Conservation (phyloP, 2,797 vertebrate species). For the Helostoma temminkii region DNA sequence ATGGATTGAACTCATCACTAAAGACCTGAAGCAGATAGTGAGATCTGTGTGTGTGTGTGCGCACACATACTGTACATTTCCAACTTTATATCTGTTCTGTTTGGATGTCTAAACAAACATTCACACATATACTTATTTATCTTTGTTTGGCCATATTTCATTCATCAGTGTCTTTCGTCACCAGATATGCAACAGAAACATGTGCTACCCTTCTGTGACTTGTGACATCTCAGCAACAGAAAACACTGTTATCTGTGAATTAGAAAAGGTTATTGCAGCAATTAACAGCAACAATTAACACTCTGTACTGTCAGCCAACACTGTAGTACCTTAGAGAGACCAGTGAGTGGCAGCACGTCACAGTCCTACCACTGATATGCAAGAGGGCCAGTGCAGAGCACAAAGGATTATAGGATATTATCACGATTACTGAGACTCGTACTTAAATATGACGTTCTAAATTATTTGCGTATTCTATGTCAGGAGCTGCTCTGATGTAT, state of each 20-base stretch:
- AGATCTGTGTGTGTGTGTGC: slow-evolving; percentile 27
- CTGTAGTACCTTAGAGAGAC: slow-evolving; percentile 21
- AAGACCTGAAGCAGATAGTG: slow-evolving; percentile 16
- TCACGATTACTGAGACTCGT: no score
- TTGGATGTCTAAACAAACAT: no score
- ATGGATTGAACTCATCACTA: slow-evolving; percentile 45
- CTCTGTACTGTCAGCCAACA: neutral
- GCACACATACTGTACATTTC: neutral
- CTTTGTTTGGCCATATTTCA: slow-evolving; percentile 7
- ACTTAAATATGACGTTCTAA: no score
- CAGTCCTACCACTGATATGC: neutral
- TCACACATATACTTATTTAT: slow-evolving; percentile 2
- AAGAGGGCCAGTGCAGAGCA: neutral
- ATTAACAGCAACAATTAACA: slow-evolving; percentile 8
- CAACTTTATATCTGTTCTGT: no score
- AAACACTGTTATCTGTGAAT: neutral
- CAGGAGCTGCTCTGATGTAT: neutral
- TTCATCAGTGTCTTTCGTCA: neutral
- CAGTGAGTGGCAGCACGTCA: slow-evolving; percentile 42
- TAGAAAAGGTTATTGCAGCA: neutral
- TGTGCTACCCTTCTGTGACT: neutral
- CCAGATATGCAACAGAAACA: neutral
- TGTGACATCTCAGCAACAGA: neutral
- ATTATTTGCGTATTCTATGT: neutral
- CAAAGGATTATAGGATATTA: neutral